Percentiles rank a stretch among this genome's conserved stretches.
These are phyloP conservation scores for Meiosimyza decipiens DNA, from an alignment of 2,888 invertebrate genomes.

Conservation along the genomic window DNA sequence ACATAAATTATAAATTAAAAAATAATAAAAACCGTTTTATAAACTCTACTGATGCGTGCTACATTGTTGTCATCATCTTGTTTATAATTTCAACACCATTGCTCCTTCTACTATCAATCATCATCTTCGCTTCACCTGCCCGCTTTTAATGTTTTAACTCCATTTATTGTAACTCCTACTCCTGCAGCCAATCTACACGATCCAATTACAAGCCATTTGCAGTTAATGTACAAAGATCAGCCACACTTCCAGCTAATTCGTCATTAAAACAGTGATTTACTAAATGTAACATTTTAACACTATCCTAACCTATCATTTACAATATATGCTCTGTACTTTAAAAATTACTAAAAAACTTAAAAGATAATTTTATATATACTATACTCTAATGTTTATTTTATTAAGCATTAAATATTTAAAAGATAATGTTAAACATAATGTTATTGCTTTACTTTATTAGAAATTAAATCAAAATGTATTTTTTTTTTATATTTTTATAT, in stretches of 20 bases:
- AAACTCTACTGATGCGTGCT: neutral
- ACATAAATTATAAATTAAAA: neutral
- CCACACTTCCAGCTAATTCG: constrained; percentile 87
- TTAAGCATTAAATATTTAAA: constrained; percentile 21
- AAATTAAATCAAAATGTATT: constrained; percentile 34
- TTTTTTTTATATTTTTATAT: constrained; percentile 24
- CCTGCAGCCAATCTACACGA: constrained; percentile 66
- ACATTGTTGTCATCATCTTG: constrained; percentile 4
- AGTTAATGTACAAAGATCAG: constrained; percentile 80
- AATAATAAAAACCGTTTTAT: neutral
- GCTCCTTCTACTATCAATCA: neutral
- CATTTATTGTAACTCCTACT: constrained; percentile 14
- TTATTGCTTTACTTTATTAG: constrained; percentile 26
- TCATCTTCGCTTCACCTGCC: constrained; percentile 1
- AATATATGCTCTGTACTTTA: constrained; percentile 34
- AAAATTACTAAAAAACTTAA: constrained; percentile 16
- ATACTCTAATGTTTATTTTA: no score
- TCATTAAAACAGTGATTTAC: constrained; percentile 70
- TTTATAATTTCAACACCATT: no score
- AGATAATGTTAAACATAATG: constrained; percentile 8
- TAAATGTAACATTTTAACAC: constrained; percentile 24
- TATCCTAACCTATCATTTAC: constrained; percentile 9
- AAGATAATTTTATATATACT: neutral
- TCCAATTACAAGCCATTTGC: constrained; percentile 67
- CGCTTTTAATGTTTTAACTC: no score